Evolutionary conservation across 2,113 vertebrate genomes (phyloP), one percentile per base, ranked within the genome.

Genomic region (Hepsetus odoe): DNA sequence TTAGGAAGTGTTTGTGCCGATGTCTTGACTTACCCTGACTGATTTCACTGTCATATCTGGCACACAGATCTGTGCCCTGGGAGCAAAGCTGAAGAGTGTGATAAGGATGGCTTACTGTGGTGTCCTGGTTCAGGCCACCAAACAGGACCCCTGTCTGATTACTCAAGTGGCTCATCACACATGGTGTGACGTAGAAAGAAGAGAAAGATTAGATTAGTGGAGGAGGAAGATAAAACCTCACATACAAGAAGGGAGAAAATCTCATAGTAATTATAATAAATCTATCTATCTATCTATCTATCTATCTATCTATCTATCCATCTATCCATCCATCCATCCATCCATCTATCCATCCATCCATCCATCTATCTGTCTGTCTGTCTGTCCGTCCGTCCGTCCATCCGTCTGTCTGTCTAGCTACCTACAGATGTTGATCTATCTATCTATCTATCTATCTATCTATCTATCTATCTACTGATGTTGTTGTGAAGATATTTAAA

Each of bases 81-180:
- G 35, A 24, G 16, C 46, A 51, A 22, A 40, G 22, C 46, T 76
- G 62, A 42, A 67, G 62, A 35, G 65, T 46, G 38, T 30, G 24
- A 38, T n/a, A 62, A 42, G 33, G 22, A 76, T 56, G 35, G 33
- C 26, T 56, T 67, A 42, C 26, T 40, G 49, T 53, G 32, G 73
- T 28, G 61, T 66, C 73, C 49, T 24, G 26, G 51, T 44, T 74
- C 24, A 49, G 38, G 70, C 38, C 64, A 73, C 42, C 56, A 59
- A 65, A 64, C 71, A 78, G 24, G 56, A 58, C 68, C 64, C 79
- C 74, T 73, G 69, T 74, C 79, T 81, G 70, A 80, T 80, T 81
- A 62, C 65, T 78, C 46, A 64, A 78, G 44, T 70, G 51, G 42
- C 66, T 70, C 70, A 74, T 76, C 71, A 83, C 42, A 83, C 67